Base-by-base conservation (phyloP, 1,140 invertebrate genomes). In the Pantala flavescens region DNA sequence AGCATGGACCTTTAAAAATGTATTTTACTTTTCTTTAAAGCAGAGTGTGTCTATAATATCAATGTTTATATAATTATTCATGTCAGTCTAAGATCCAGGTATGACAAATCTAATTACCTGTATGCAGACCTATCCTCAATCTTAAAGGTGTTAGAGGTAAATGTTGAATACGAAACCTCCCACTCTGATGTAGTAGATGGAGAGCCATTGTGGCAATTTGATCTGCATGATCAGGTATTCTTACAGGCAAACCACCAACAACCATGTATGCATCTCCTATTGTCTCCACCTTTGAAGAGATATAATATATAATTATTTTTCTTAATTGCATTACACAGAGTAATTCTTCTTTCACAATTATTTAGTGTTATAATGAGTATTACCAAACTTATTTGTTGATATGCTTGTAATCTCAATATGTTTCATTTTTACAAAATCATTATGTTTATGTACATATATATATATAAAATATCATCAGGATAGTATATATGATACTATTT, bases 191-290 rank as follows among this genome's bases (percentile, higher is more conserved):
- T 2, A 96, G 83, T 75, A 97, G 82, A 83, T 94, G 92, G 74
- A 97, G 83, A 0, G 94, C 93, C 93, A 96, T 96, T 24, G 91
- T 93, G 7, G 93, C 93, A 74, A 97, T 88, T 80, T 93, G 91
- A 78, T 91, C 89, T 0, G 92, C 91, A 82, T 93, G 91, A 83
- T 93, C 90, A 9, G 86, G 86, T 80, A 91, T 90, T 78, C 90
- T 86, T 0, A 90, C 87, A 0, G 95, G 95, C 75, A 96, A 84
- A 0, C 95, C 96, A 72, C 93, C 93, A 12, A 96, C 95, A 7
- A 97, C 93, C 94, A 97, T 96, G 82, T 98, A 98, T 7, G 95
- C 95, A 82, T 97, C 95, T 0, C 95, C 95, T 77, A 98, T 98
- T 0, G 95, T 98, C 84, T 98, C 95, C 74, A 96, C 92, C 91